Percentiles rank a stretch among this genome's conserved stretches.
Conservation (phyloP, 2,888 invertebrate species). For the Amiota minor region DNA sequence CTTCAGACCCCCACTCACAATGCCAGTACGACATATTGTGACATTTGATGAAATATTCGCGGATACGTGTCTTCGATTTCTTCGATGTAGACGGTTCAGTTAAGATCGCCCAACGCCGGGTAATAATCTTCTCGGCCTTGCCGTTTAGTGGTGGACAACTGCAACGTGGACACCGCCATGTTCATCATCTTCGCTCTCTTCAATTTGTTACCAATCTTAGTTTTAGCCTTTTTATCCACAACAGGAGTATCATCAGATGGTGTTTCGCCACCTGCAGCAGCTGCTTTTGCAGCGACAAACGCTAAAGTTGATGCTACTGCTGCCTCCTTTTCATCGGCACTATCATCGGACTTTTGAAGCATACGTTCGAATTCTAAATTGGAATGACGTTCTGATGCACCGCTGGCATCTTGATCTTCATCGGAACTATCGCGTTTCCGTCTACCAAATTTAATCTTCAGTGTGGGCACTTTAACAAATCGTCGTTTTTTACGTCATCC, state of each 20-base stretch:
- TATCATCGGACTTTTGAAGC: conserved; percentile 91
- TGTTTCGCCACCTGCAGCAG: conserved; percentile 43
- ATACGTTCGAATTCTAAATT: conserved; percentile 99
- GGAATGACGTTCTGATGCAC: conserved; percentile 89
- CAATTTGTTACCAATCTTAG: too few species aligned
- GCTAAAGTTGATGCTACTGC: conserved; percentile 52
- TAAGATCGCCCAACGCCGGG: too few species aligned
- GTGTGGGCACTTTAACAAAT: conserved; percentile 89
- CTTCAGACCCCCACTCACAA: too few species aligned
- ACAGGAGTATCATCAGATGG: conserved; percentile 66
- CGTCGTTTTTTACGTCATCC: conserved; percentile 84
- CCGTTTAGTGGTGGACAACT: too few species aligned
- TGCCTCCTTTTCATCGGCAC: conserved; percentile 71
- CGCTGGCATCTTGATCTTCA: conserved; percentile 87
- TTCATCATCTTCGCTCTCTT: too few species aligned
- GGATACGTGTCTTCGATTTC: too few species aligned
- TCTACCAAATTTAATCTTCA: conserved; percentile 96
- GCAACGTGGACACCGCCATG: too few species aligned
- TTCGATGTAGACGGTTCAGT: too few species aligned
- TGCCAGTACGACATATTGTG: too few species aligned
- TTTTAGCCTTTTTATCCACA: conserved; percentile 81
- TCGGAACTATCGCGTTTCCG: conserved; percentile 93
- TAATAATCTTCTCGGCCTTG: too few species aligned
- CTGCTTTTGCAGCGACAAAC: conserved; percentile 47
- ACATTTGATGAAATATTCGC: too few species aligned